Percentiles rank a stretch among this genome's conserved stretches.
phyloP scores from a whole-genome alignment of 2,888 invertebrate genomes.

The Mellilla xanthometata region DNA sequence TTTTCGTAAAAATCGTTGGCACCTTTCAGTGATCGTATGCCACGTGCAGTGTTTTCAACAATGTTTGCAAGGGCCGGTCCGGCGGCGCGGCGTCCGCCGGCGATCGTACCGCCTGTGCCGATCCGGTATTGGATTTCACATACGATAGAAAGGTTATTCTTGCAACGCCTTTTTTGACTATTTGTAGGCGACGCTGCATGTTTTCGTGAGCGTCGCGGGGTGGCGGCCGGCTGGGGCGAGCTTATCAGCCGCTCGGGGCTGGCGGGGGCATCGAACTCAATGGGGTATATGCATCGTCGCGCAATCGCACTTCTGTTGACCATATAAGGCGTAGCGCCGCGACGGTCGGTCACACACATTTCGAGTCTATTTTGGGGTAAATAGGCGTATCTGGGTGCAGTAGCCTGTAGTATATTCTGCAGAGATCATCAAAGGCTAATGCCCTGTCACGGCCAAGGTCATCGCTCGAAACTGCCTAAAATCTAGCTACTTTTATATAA shows the following conservation, averaged over 20 bases:
- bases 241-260: constrained; percentile 50
- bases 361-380: constrained; percentile 60
- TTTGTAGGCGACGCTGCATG: constrained; percentile 20
- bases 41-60: constrained; percentile 72
- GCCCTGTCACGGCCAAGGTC: constrained; percentile 68
- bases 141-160: constrained; percentile 67
- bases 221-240: constrained; percentile 20
- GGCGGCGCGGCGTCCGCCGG: constrained; percentile 33
- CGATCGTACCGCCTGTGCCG: constrained; percentile 35
- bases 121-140: constrained; percentile 79
- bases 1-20: constrained; percentile 73
- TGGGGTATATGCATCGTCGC: constrained; percentile 66
- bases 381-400: constrained; percentile 37
- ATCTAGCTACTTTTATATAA: constrained; percentile 29
- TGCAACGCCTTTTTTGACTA: constrained; percentile 77
- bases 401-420: constrained; percentile 33
- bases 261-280: constrained; percentile 72
- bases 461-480: constrained; percentile 36
- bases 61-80: constrained; percentile 34
- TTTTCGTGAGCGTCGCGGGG: constrained; percentile 17
- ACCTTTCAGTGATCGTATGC: constrained; percentile 79
- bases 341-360: constrained; percentile 56
- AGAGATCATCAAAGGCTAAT: constrained; percentile 48
- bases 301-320: constrained; percentile 74
- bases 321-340: constrained; percentile 74